Evolutionary conservation across 2,797 vertebrate genomes (phyloP).

Genomic region (Echiichthys vipera): DNA sequence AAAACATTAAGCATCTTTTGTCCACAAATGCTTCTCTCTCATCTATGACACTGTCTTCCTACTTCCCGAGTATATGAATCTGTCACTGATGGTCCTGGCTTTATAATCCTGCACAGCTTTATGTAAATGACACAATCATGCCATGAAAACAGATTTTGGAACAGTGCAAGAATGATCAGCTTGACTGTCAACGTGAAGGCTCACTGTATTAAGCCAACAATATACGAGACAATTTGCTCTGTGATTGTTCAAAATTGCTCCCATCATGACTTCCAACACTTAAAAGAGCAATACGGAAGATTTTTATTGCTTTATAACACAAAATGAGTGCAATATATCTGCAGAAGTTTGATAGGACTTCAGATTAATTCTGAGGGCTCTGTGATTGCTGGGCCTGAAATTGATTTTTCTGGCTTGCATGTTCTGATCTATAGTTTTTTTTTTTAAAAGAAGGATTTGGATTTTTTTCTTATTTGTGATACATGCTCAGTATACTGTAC

Average conservation of each 20-base stretch:
- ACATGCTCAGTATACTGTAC: background rate
- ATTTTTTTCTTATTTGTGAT: background rate
- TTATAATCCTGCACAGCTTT: conserved; percentile 29
- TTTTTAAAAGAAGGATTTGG: background rate
- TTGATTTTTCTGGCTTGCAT: background rate
- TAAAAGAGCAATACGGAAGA: conserved; percentile 49
- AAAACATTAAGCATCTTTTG: conserved; percentile 56
- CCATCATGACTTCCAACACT: conserved; percentile 53
- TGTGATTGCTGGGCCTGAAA: conserved; percentile 18
- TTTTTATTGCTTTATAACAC: conserved; percentile 50
- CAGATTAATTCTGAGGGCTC: conserved; percentile 42
- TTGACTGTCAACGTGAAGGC: conserved; percentile 24
- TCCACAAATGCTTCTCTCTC: conserved; percentile 41
- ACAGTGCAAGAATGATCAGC: conserved; percentile 18
- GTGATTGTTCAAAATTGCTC: conserved; percentile 52
- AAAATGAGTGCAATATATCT: conserved; percentile 58
- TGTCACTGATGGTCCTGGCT: conserved; percentile 43
- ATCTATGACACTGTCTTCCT: conserved; percentile 22
- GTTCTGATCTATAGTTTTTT: background rate
- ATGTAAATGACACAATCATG: conserved; percentile 21
- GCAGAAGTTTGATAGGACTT: conserved; percentile 43
- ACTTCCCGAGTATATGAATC: conserved; percentile 33
- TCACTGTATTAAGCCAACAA: conserved; percentile 40
- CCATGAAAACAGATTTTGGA: background rate
- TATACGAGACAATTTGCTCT: conserved; percentile 46